Evolutionary conservation across 2,888 invertebrate species (phyloP).

Genomic region (Octonoba sinensis): DNA sequence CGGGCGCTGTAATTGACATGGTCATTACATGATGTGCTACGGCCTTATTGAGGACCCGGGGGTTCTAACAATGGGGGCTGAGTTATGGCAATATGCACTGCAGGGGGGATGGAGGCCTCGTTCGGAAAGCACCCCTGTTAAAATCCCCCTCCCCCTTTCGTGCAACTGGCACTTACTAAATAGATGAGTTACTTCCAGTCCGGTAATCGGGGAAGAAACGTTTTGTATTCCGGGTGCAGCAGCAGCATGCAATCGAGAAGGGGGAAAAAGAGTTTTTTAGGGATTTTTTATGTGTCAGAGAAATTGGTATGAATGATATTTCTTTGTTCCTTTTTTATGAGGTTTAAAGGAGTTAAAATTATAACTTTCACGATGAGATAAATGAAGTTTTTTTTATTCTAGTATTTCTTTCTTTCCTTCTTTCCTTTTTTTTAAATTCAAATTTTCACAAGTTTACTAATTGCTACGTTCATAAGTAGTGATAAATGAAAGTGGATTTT

Average conservation of each 20-base stretch:
- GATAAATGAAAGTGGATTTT: slow-evolving; percentile 7
- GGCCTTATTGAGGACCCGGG: slow-evolving; percentile 34
- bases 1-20: slow-evolving; percentile 62
- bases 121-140: slow-evolving; percentile 28
- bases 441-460: not conserved
- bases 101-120: slow-evolving; percentile 18
- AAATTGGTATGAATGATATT: slow-evolving; percentile 16
- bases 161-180: slow-evolving; percentile 63
- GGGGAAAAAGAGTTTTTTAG: slow-evolving; percentile 17
- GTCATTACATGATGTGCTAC: slow-evolving; percentile 60
- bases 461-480: slow-evolving; percentile 5
- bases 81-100: slow-evolving; percentile 61
- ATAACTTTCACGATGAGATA: slow-evolving; percentile 18
- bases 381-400: slow-evolving; percentile 11
- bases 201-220: slow-evolving; percentile 31
- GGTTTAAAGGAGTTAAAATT: slow-evolving; percentile 6
- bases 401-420: not conserved
- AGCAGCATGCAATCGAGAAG: slow-evolving; percentile 25
- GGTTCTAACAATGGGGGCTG: slow-evolving; percentile 55
- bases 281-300: slow-evolving; percentile 1
- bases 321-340: slow-evolving; percentile 46
- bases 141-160: slow-evolving; percentile 21
- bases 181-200: slow-evolving; percentile 57
- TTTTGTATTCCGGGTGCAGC: slow-evolving; percentile 32
- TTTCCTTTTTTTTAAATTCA: not conserved